Base-by-base conservation (phyloP, 2,797 vertebrate species). In the Odontamblyopus lacepedii region DNA sequence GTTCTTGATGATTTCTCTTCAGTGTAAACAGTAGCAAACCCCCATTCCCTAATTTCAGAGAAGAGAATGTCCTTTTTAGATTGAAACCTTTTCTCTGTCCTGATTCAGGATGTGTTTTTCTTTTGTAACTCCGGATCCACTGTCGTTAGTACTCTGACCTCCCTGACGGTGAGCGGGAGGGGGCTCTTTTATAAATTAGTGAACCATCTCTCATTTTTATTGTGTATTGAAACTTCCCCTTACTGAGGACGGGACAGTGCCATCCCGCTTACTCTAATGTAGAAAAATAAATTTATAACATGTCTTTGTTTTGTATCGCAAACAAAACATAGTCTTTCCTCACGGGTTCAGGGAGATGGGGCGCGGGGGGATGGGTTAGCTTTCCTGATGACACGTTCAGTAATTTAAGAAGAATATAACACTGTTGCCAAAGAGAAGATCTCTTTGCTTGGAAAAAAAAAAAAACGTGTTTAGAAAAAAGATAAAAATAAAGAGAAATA, bases 391-490 rank as follows among this genome's bases (percentile, higher is more conserved):
- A 98, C 96, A 92, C 88, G 86, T 91, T 91, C 88, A 96, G 96
- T 95, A 95, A 97, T 98, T 97, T 97, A 91, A 92, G 95, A 96
- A 87, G 89, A 96, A 90, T 89, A 91, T 75, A 95, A 95, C 96
- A 97, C 96, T 98, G 97, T 99, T 98, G 97, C 98, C 97, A 99
- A 99, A 99, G 97, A 99, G 97, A 96, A 96, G 95, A 97, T 98
- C 97, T 99, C 97, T 99, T 98, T 99, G 97, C 96, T 94, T 98
- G 97, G 96, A 97, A 92, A 91, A 96, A 56, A 55, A 38, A 98
- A 92, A 91, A 90, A 87, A 98, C 95, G 95, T 94, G 91, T 99
- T 98, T 98, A 97, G 97, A 99, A 98, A 67, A 96, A 98, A 97
- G 96, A 96, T 95, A 96, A 94, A 94, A 94, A 95, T 93, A 95